phyloP scores from a whole-genome alignment of 37 sponge, comb jelly and placozoan species.

The Bolinopsis microptera region DNA sequence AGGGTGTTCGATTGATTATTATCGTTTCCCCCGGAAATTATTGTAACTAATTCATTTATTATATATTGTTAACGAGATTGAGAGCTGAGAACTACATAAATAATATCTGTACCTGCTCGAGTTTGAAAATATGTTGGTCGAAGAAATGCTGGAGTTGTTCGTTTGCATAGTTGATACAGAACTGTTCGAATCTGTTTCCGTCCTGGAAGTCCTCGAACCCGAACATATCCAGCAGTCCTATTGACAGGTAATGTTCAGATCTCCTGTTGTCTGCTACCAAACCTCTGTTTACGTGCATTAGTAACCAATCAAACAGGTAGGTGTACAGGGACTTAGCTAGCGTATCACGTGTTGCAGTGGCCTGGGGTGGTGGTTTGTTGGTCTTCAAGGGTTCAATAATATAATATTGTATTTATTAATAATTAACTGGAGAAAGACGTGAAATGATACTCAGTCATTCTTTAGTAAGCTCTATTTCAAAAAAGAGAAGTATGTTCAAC shows the following conservation, averaged over 20 bases:
- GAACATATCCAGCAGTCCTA: slow-evolving; percentile 97
- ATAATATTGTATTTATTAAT: too few relatives aligned
- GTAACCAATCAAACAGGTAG: slow-evolving; percentile 94
- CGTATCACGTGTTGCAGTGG: slow-evolving; percentile 81
- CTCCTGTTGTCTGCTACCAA: slow-evolving; percentile 34
- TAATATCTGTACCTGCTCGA: slow-evolving; percentile 71
- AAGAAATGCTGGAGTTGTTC: slow-evolving; percentile 99
- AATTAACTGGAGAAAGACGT: too few relatives aligned
- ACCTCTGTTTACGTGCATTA: slow-evolving; percentile 54
- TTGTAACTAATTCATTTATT: too few relatives aligned
- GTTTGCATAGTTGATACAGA: slow-evolving; percentile 98
- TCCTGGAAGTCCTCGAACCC: slow-evolving; percentile 94
- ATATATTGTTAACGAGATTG: too few relatives aligned
- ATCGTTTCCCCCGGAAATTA: too few relatives aligned
- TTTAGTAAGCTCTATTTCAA: too few relatives aligned
- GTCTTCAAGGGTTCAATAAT: neutral
- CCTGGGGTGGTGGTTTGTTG: slow-evolving; percentile 70
- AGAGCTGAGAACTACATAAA: neutral
- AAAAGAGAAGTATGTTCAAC: too few relatives aligned
- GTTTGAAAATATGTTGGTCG: slow-evolving; percentile 93
- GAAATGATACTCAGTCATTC: too few relatives aligned
- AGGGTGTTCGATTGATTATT: too few relatives aligned
- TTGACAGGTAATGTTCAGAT: slow-evolving; percentile 67
- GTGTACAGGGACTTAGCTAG: slow-evolving; percentile 95
- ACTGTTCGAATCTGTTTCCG: slow-evolving; percentile 94